Percentiles rank a stretch among this genome's conserved stretches.
Evolutionary conservation across 2,888 invertebrate species (phyloP).

Genomic region (Caenorhabditis sp.): DNA sequence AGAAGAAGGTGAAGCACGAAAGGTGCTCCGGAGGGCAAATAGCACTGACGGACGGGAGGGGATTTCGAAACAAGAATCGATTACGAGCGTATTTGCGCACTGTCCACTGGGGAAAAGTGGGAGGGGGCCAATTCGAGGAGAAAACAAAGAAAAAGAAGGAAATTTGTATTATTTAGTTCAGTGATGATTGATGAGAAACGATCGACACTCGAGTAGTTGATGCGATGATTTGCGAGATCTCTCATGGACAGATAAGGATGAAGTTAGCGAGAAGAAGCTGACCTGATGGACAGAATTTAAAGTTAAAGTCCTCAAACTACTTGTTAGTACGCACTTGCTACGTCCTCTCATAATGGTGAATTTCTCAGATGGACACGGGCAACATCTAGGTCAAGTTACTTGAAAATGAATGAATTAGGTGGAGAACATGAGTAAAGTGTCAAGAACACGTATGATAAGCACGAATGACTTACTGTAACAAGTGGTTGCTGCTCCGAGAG

Average conservation of each 20-base stretch:
- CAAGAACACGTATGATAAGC: no score
- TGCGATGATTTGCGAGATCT: background rate
- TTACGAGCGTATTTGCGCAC: slow-evolving; percentile 41
- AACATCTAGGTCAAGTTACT: slow-evolving; percentile 1
- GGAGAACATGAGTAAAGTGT: background rate
- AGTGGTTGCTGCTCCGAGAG: background rate
- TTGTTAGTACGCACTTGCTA: slow-evolving; percentile 5
- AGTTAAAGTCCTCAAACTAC: no score
- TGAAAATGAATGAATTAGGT: background rate
- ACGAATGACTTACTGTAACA: no score
- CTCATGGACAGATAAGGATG: no score
- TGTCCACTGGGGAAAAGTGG: slow-evolving; percentile 33
- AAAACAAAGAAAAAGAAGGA: slow-evolving; percentile 29
- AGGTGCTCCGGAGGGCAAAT: slow-evolving; percentile 5
- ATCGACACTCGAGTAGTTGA: background rate
- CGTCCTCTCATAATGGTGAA: background rate
- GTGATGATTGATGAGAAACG: slow-evolving; percentile 47
- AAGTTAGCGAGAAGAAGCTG: no score
- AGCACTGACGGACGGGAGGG: slow-evolving; percentile 11
- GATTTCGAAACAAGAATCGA: slow-evolving; percentile 51
- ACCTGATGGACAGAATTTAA: no score
- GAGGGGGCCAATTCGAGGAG: slow-evolving; percentile 27
- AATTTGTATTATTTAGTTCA: slow-evolving; percentile 47
- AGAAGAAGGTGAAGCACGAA: background rate
- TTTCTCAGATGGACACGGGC: background rate